Evolutionary conservation across 1,140 invertebrate species (phyloP).

Genomic region (Thaumatotibia leucotreta): DNA sequence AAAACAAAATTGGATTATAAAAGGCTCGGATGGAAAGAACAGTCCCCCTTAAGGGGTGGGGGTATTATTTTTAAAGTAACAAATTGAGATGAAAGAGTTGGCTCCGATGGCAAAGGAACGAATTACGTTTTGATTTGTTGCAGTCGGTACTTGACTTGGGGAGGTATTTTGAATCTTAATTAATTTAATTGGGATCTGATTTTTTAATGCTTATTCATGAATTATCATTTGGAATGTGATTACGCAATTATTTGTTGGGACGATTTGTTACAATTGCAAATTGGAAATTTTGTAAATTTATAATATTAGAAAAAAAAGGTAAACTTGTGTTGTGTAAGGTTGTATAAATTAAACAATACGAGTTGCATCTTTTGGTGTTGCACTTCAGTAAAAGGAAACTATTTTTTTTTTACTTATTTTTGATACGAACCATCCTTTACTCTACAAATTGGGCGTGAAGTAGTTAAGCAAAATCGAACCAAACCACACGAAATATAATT

Average conservation of each 20-base stretch:
- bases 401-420: too few relatives aligned
- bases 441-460: too few relatives aligned
- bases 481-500: too few relatives aligned
- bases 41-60: background rate
- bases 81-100: slow-evolving; percentile 13
- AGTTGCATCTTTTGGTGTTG: too few relatives aligned
- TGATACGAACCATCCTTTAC: too few relatives aligned
- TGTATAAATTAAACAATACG: too few relatives aligned
- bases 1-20: slow-evolving; percentile 14
- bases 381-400: too few relatives aligned
- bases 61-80: slow-evolving; percentile 7
- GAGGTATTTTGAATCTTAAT: background rate
- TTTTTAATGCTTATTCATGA: background rate
- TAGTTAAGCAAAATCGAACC: too few relatives aligned
- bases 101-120: background rate
- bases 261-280: too few relatives aligned
- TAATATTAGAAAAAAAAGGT: too few relatives aligned
- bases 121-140: background rate
- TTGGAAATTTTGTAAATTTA: too few relatives aligned
- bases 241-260: background rate
- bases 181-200: background rate
- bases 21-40: slow-evolving; percentile 1
- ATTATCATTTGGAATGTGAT: background rate
- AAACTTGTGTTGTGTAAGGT: too few relatives aligned
- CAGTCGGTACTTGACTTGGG: background rate